phyloP scores from a whole-genome alignment of 2,113 vertebrate genomes.

The Rhipidura dahli region DNA sequence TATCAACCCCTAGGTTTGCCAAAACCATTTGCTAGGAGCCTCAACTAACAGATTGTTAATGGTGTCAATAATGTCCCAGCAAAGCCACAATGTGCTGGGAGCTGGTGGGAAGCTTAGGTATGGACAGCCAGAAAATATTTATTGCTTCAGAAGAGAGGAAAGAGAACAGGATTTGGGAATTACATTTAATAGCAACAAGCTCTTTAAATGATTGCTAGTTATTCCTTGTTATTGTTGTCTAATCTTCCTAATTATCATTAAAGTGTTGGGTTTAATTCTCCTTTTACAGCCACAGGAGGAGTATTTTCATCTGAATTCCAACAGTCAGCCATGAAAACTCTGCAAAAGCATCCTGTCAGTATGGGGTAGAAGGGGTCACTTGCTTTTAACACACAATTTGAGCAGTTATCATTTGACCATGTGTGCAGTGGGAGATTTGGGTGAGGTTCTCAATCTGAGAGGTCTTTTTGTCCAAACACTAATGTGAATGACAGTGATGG shows the following conservation, averaged over 20 bases:
- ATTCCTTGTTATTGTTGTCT: background rate
- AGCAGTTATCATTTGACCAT: background rate
- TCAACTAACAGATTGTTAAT: background rate
- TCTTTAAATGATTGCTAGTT: background rate
- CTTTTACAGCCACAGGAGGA: background rate
- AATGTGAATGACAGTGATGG: background rate
- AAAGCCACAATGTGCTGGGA: background rate
- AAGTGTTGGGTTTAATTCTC: background rate
- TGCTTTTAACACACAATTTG: background rate
- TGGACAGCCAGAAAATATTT: background rate
- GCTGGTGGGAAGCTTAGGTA: background rate
- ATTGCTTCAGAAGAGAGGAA: background rate
- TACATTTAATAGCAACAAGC: background rate
- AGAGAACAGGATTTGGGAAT: background rate
- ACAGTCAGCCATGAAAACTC: background rate
- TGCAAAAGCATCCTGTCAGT: background rate
- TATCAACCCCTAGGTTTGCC: background rate
- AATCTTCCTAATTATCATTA: background rate
- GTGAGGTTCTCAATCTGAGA: background rate
- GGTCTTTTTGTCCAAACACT: background rate
- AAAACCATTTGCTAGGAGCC: background rate
- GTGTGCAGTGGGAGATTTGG: background rate
- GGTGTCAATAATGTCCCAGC: background rate
- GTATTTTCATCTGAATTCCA: background rate
- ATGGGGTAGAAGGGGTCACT: background rate